Conservation (phyloP, 2,113 vertebrate genomes). For the Puma concolor region DNA sequence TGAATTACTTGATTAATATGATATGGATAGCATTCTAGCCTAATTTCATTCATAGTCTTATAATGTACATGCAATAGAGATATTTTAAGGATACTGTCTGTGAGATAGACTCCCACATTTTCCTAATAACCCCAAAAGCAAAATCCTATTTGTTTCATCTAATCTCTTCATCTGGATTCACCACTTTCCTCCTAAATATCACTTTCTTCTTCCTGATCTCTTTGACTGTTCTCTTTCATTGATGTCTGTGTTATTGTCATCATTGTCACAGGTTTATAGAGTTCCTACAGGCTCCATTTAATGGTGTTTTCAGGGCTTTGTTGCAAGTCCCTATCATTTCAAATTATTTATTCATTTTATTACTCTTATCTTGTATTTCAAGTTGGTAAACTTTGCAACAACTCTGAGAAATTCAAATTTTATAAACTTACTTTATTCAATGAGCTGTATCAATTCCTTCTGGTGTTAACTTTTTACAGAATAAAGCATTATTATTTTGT, state of each 20-base stretch:
- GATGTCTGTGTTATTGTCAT: neutral
- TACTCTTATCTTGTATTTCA: neutral
- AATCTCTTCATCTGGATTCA: neutral
- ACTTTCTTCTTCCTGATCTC: neutral
- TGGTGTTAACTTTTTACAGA: neutral
- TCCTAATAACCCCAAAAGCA: neutral
- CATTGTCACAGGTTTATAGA: neutral
- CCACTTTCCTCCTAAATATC: neutral
- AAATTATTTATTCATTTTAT: constrained; percentile 11
- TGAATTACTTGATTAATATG: neutral
- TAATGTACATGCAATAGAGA: neutral
- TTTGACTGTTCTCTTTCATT: neutral
- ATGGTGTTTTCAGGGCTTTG: neutral
- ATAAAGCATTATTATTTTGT: neutral
- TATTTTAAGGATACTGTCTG: neutral
- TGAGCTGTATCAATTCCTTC: neutral
- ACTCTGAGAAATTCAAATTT: neutral
- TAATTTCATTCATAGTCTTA: neutral
- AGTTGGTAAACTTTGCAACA: neutral
- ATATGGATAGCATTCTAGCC: neutral
- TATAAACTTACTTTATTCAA: neutral
- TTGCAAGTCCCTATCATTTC: constrained; percentile 24
- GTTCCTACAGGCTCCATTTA: neutral
- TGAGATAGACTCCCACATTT: neutral
- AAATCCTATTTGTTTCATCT: neutral